Conservation (phyloP, 2,888 invertebrate species). For the Leptothorax acervorum region DNA sequence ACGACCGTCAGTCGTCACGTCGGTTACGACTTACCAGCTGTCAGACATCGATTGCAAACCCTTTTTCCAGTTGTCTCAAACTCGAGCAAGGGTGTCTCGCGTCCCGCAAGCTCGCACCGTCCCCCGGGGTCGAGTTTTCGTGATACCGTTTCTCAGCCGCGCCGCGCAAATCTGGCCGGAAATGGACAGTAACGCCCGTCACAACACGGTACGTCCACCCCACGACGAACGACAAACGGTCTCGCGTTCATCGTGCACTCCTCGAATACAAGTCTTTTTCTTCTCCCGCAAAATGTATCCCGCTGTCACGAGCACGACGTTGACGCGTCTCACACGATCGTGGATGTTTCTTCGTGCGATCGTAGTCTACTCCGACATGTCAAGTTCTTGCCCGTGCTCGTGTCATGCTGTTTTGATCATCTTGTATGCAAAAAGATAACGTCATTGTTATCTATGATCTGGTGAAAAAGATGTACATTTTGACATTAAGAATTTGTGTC, state of each 20-base stretch:
- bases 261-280: not conserved
- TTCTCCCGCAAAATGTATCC: not conserved
- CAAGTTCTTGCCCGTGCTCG: no score
- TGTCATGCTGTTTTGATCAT: not conserved
- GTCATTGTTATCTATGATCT: not conserved
- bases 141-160: slow-evolving; percentile 43
- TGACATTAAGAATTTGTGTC: not conserved
- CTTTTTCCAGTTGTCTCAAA: slow-evolving; percentile 60
- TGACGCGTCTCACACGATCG: not conserved
- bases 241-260: not conserved
- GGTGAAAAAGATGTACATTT: not conserved
- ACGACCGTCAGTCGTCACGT: slow-evolving; percentile 65
- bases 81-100: slow-evolving; percentile 48
- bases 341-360: slow-evolving; percentile 16
- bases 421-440: not conserved
- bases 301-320: not conserved
- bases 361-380: not conserved
- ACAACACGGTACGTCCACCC: slow-evolving; percentile 75
- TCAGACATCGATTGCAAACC: slow-evolving; percentile 81
- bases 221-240: not conserved
- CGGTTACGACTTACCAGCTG: slow-evolving; percentile 77
- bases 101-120: slow-evolving; percentile 57
- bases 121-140: slow-evolving; percentile 28
- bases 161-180: slow-evolving; percentile 56
- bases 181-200: slow-evolving; percentile 74